Percentiles rank a stretch among this genome's conserved stretches.
Evolutionary conservation across 2,113 vertebrate genomes (phyloP).

Genomic region (Eulemur rufifrons): DNA sequence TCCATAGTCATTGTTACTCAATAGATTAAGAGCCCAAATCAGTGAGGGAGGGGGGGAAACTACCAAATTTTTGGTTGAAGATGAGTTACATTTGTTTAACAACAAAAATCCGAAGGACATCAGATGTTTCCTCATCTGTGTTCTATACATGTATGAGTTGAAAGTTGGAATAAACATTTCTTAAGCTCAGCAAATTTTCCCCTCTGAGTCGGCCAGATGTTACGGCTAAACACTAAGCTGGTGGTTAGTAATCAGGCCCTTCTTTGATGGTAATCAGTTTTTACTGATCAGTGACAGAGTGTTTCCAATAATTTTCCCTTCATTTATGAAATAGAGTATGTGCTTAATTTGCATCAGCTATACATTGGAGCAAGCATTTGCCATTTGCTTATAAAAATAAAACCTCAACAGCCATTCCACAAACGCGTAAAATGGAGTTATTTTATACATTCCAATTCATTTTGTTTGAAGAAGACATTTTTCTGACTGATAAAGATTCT

Average conservation of each 20-base stretch:
- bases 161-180: slow-evolving; percentile 73
- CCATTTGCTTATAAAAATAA: slow-evolving; percentile 66
- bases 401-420: slow-evolving; percentile 35
- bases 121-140: slow-evolving; percentile 72
- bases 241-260: slow-evolving; percentile 76
- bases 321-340: slow-evolving; percentile 65
- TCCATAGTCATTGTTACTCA: slow-evolving; percentile 10
- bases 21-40: slow-evolving; percentile 55
- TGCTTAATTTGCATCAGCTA: slow-evolving; percentile 67
- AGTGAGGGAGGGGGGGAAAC: not conserved
- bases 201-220: slow-evolving; percentile 72
- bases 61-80: slow-evolving; percentile 59
- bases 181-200: slow-evolving; percentile 69
- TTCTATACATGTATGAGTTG: slow-evolving; percentile 71
- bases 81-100: slow-evolving; percentile 76
- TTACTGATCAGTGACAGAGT: slow-evolving; percentile 70
- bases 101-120: slow-evolving; percentile 70
- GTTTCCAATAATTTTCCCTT: slow-evolving; percentile 73
- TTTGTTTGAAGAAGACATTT: slow-evolving; percentile 57
- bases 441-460: slow-evolving; percentile 43
- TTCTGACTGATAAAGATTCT: slow-evolving; percentile 51
- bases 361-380: slow-evolving; percentile 48
- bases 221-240: slow-evolving; percentile 55
- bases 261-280: slow-evolving; percentile 78
- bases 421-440: slow-evolving; percentile 29